phyloP scores from a whole-genome alignment of 2,113 vertebrate genomes.

The Oryzias curvinotus region DNA sequence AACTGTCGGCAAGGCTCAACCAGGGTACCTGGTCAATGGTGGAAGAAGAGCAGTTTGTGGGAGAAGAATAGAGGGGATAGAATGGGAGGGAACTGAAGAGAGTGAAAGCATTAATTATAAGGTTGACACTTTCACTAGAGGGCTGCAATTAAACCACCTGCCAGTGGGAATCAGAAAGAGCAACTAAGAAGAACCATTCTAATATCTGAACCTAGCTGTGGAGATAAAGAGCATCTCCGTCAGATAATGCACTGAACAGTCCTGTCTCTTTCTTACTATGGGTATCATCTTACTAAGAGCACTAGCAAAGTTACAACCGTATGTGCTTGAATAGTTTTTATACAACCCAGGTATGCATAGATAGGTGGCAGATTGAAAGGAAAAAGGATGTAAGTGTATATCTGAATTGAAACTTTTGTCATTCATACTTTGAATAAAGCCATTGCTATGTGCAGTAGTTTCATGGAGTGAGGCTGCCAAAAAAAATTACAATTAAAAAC shows the following conservation, averaged over 20 bases:
- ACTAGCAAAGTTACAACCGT: no score
- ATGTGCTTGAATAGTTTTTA: no score
- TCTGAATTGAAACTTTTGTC: no score
- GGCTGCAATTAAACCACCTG: slow-evolving; percentile 50
- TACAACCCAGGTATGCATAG: no score
- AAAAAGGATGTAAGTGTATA: no score
- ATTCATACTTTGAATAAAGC: no score
- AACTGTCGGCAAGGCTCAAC: slow-evolving; percentile 20
- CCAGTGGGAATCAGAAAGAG: slow-evolving; percentile 50
- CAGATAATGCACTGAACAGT: slow-evolving; percentile 1
- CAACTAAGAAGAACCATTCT: slow-evolving; percentile 29
- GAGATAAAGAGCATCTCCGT: slow-evolving; percentile 33
- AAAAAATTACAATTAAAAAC: no score
- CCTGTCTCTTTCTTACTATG: background rate
- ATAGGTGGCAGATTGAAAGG: no score
- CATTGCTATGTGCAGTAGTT: no score
- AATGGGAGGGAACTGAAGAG: slow-evolving; percentile 43
- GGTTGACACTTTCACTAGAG: slow-evolving; percentile 61
- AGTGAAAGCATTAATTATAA: slow-evolving; percentile 66
- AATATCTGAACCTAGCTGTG: slow-evolving; percentile 34
- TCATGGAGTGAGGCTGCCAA: no score
- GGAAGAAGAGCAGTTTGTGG: slow-evolving; percentile 17
- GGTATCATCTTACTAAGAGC: no score
- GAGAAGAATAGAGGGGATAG: slow-evolving; percentile 42
- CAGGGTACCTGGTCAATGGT: slow-evolving; percentile 41